Evolutionary conservation across 2,797 vertebrate species (phyloP).

Genomic region (Lacerta agilis): DNA sequence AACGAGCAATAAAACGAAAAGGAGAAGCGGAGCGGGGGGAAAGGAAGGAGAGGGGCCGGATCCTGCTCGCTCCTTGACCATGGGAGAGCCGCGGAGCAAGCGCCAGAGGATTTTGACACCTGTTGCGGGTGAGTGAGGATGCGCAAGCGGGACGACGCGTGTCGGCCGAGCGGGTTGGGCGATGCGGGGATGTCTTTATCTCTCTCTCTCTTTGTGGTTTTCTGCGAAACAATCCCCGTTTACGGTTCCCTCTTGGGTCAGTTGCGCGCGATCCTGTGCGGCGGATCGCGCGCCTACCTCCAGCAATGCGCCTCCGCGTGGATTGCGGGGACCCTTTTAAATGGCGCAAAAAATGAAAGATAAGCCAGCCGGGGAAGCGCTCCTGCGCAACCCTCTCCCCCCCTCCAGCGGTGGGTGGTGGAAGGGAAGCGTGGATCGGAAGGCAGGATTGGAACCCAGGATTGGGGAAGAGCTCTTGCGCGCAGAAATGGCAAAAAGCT

Average conservation of each 20-base stretch:
- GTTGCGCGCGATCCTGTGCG: background rate
- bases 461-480: background rate
- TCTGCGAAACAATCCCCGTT: background rate
- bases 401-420: background rate
- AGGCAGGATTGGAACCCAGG: no score
- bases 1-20: background rate
- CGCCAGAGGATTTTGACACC: background rate
- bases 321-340: background rate
- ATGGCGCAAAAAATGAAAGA: background rate
- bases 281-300: background rate
- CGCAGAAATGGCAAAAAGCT: background rate
- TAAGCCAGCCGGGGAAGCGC: background rate
- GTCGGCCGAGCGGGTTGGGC: background rate
- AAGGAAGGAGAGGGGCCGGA: background rate
- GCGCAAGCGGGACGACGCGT: background rate
- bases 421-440: background rate
- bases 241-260: no score
- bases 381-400: background rate
- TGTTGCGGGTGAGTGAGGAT: slow-evolving; percentile 3
- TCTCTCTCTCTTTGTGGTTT: background rate
- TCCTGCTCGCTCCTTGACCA: background rate
- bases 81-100: background rate
- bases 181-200: background rate
- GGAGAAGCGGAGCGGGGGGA: background rate
- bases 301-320: background rate